Evolutionary conservation across 2,888 invertebrate species (phyloP).

Genomic region (Drosophila formosana): DNA sequence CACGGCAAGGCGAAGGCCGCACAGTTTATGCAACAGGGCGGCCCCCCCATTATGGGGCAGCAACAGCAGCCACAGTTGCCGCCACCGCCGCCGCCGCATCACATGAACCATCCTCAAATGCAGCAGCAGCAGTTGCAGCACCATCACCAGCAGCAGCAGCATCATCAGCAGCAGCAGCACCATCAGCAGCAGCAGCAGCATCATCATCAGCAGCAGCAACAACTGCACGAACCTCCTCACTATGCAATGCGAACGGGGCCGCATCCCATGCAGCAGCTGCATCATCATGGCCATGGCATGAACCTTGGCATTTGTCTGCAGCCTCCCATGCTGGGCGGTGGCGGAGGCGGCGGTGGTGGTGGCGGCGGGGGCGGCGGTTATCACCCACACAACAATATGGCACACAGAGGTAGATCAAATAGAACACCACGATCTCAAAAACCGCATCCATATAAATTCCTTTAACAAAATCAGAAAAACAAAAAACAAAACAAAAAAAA

Average conservation of each 20-base stretch:
- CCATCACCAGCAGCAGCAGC: conserved; percentile 39
- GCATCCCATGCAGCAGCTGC: conserved; percentile 70
- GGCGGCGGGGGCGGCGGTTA: conserved; percentile 49
- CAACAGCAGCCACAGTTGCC: conserved; percentile 33
- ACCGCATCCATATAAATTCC: conserved; percentile 84
- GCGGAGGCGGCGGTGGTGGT: conserved; percentile 40
- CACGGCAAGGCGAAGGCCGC: conserved; percentile 85
- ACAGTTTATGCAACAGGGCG: conserved; percentile 81
- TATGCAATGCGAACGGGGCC: conserved; percentile 67
- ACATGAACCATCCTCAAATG: conserved; percentile 51
- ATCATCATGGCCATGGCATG: conserved; percentile 46
- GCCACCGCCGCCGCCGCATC: conserved; percentile 30
- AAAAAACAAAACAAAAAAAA: conserved; percentile 58
- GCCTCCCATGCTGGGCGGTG: conserved; percentile 51
- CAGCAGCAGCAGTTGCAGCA: conserved; percentile 45
- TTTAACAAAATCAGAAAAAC: conserved; percentile 36
- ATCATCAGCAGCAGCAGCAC: conserved; percentile 8
- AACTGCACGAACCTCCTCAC: conserved; percentile 65
- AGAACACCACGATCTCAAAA: conserved; percentile 85
- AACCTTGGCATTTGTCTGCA: conserved; percentile 49
- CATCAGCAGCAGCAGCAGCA: conserved; percentile 43
- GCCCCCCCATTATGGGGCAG: conserved; percentile 57
- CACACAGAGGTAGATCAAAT: conserved; percentile 85
- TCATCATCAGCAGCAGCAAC: conserved; percentile 58
- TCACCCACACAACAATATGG: conserved; percentile 83